Evolutionary conservation across 1,140 invertebrate species (phyloP), one percentile per base, ranked within the genome.

Genomic region (Anastrepha obliqua): DNA sequence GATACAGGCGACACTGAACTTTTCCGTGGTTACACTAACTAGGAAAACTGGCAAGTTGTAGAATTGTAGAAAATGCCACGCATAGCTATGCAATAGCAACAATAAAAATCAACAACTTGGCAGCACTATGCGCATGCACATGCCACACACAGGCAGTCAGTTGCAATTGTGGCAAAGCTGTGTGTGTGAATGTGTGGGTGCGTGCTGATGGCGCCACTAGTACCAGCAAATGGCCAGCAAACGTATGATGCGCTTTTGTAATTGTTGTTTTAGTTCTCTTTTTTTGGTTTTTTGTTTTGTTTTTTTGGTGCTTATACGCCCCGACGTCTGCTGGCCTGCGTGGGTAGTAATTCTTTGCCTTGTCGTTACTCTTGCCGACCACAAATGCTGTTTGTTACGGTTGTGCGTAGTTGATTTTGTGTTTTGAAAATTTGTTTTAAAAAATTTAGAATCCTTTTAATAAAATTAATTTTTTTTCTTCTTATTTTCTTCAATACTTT

Each of bases 1-100:
- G 29, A 29, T 29, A 42, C 51, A 55, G 17, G 74, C 51, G 74
- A 20, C 74, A 81, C 74, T 81, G 74, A 81, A 29, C 74, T 81
- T 81, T 81, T 15, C 11, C 47, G 74, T 81, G 51, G 74, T 55
- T 81, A 11, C 0, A 20, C 47, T 29, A 29, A 29, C 29, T 29
- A 6, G 8, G 6, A 29, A 55, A 81, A 81, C 47, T 51, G 74
- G 17, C 8, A 29, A 29, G 1, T 29, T 29, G 29, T 29, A 29
- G 29, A 29, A 29, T 29, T 29, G 29, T 29, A 29, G 51, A 55
- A 55, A 55, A 55, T 55, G 11, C 51, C 6, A 6, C 11, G 51
- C 11, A 11, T 55, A 55, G 51, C 6, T 55, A 8, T 55, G 51
- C 51, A 55, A 8, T 55, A 55, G 6, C 51, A 11, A 55, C 6